Conservation (phyloP, 2,888 invertebrate genomes). For the Mimas tiliae region DNA sequence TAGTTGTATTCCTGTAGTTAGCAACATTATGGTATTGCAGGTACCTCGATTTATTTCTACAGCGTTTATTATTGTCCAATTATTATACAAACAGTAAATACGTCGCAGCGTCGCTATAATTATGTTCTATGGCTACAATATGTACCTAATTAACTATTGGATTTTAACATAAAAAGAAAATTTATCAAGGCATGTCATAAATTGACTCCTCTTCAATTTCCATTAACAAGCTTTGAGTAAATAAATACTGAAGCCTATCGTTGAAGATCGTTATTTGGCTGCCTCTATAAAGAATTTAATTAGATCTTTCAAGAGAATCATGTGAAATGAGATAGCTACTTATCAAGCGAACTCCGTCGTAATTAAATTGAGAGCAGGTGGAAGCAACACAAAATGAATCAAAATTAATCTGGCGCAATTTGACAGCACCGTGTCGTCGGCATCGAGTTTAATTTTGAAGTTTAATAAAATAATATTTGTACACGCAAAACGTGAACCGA, state of each 20-base stretch:
- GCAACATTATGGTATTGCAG: not conserved
- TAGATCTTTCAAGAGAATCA: slow-evolving; percentile 58
- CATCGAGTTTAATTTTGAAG: slow-evolving; percentile 60
- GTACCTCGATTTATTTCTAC: not conserved
- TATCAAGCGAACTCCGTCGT: slow-evolving; percentile 66
- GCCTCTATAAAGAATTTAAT: slow-evolving; percentile 66
- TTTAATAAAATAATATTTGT: slow-evolving; percentile 70
- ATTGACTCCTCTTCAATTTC: not conserved
- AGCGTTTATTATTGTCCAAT: not conserved
- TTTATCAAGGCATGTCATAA: not conserved
- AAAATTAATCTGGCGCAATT: slow-evolving; percentile 78
- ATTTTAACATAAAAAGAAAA: not conserved
- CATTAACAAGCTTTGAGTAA: slow-evolving; percentile 18
- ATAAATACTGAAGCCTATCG: slow-evolving; percentile 18
- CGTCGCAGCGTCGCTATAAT: not conserved
- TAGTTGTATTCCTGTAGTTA: not conserved
- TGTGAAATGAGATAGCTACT: slow-evolving; percentile 75
- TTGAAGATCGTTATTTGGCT: slow-evolving; percentile 22
- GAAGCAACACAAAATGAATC: slow-evolving; percentile 74
- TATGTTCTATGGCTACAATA: not conserved
- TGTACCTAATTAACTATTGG: not conserved
- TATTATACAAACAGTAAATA: not conserved
- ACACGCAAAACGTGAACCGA: slow-evolving; percentile 33
- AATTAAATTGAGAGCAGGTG: slow-evolving; percentile 81
- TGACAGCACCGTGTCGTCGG: slow-evolving; percentile 64